These are phyloP conservation scores for Uromys caudimaculatus DNA, from an alignment of 2,797 vertebrate species.

Conservation along the genomic window DNA sequence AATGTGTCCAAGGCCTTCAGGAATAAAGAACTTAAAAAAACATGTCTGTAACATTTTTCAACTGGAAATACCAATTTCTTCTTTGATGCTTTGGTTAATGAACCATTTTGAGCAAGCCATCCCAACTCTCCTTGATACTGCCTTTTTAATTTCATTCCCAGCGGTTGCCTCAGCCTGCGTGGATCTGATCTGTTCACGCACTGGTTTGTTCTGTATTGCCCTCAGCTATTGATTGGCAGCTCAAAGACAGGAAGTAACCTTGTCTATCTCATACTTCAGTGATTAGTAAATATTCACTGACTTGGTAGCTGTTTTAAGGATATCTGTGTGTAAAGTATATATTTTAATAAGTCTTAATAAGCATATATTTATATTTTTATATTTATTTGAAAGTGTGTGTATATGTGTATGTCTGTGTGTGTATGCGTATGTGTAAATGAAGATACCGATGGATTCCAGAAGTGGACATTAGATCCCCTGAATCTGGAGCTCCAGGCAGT, in stretches of 20 bases:
- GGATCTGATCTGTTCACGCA: neutral
- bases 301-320: neutral
- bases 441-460: neutral
- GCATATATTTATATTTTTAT: neutral
- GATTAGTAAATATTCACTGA: neutral
- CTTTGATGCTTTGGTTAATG: constrained; percentile 21
- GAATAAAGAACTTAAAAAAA: neutral
- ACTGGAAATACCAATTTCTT: neutral
- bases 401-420: neutral
- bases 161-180: neutral
- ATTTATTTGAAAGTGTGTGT: neutral
- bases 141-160: constrained; percentile 48
- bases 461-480: neutral
- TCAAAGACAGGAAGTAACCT: neutral
- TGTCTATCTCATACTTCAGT: neutral
- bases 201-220: neutral
- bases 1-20: neutral
- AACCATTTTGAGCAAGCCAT: constrained; percentile 2
- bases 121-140: neutral
- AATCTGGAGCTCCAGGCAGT: neutral
- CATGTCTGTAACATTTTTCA: neutral
- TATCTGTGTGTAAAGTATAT: neutral
- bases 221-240: neutral
- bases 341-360: neutral
- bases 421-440: neutral